Percentiles rank a stretch among this genome's conserved stretches.
Conservation (phyloP, 2,888 invertebrate species). For the Coenonympha arcania region DNA sequence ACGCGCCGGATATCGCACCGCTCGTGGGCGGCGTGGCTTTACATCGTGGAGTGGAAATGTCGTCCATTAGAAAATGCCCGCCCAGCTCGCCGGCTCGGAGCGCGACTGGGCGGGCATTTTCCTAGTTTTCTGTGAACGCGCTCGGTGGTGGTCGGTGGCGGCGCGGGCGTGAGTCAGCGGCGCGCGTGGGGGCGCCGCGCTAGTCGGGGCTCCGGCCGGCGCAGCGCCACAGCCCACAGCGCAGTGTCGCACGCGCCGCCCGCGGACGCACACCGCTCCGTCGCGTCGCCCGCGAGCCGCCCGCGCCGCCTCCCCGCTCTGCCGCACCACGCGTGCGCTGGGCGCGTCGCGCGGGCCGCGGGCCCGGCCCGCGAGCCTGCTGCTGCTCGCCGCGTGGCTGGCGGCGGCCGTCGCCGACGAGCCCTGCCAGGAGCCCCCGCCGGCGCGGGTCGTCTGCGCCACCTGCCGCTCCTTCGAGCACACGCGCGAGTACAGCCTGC, state of each 20-base stretch:
- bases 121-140: not conserved
- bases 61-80: too few species aligned
- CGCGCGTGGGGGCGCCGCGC: slow-evolving; percentile 33
- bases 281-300: slow-evolving; percentile 54
- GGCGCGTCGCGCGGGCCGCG: slow-evolving; percentile 74
- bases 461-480: slow-evolving; percentile 74
- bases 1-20: too few species aligned
- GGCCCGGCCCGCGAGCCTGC: slow-evolving; percentile 75
- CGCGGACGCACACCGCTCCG: slow-evolving; percentile 67
- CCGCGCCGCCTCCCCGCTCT: slow-evolving; percentile 65
- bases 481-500: slow-evolving; percentile 75
- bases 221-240: too few species aligned
- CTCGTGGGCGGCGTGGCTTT: too few species aligned
- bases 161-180: slow-evolving; percentile 23
- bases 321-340: slow-evolving; percentile 74
- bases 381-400: slow-evolving; percentile 70
- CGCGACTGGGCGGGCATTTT: slow-evolving; percentile 5
- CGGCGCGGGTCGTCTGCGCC: slow-evolving; percentile 60
- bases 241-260: slow-evolving; percentile 69
- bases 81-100: too few species aligned
- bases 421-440: slow-evolving; percentile 56
- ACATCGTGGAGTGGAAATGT: too few species aligned
- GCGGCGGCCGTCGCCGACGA: slow-evolving; percentile 60
- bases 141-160: slow-evolving; percentile 22
- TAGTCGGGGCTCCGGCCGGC: slow-evolving; percentile 31